phyloP scores from a whole-genome alignment of 2,797 vertebrate genomes.

The Spea hammondii region DNA sequence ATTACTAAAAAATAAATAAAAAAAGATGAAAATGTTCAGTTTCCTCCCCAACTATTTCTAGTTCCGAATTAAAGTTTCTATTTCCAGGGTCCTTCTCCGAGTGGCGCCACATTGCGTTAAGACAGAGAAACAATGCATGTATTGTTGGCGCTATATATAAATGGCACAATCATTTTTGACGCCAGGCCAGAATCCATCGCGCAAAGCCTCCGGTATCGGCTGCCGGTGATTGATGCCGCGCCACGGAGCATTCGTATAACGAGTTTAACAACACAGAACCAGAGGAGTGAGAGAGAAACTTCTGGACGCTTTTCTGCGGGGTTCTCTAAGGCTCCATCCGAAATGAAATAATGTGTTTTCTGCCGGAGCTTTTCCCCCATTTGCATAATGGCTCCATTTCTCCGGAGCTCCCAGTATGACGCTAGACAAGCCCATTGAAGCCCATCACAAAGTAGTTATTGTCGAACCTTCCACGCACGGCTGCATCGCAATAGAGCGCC shows the following conservation, averaged over 20 bases:
- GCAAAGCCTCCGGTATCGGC: not conserved
- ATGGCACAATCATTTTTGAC: not conserved
- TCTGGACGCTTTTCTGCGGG: not conserved
- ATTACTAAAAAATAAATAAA: not conserved
- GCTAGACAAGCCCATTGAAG: not conserved
- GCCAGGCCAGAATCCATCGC: not conserved
- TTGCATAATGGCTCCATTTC: constrained; percentile 16
- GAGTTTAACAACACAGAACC: not conserved
- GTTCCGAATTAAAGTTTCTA: not conserved
- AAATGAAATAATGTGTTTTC: constrained; percentile 1
- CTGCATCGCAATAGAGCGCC: not conserved
- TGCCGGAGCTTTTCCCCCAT: not conserved
- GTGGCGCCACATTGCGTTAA: not conserved
- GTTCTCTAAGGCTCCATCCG: not conserved
- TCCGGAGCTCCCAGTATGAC: not conserved
- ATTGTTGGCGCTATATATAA: not conserved
- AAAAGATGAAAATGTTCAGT: not conserved
- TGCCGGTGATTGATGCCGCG: constrained; percentile 3
- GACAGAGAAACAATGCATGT: no score
- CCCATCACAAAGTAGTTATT: constrained; percentile 3
- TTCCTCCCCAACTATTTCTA: not conserved
- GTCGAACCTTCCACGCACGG: not conserved
- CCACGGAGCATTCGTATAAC: constrained; percentile 3
- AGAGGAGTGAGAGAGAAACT: not conserved
- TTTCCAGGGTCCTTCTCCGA: not conserved